phyloP scores from a whole-genome alignment of 2,888 invertebrate species.

The Onthophagus sagittarius region DNA sequence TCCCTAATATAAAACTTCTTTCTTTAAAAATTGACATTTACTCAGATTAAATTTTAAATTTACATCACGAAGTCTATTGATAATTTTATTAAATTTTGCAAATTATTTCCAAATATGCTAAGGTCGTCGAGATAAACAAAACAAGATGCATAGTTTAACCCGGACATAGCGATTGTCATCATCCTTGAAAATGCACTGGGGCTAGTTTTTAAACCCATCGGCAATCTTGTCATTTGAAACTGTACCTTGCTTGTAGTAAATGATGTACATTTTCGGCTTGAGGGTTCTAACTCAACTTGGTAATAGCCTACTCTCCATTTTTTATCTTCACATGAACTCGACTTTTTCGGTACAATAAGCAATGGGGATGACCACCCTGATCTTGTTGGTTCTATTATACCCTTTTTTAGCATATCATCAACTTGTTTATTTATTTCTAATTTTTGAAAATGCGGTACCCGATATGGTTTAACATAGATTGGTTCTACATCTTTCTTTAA shows the following conservation, averaged over 20 bases:
- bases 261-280: constrained; percentile 29
- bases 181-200: constrained; percentile 31
- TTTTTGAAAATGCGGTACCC: constrained; percentile 6
- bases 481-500: constrained; percentile 9
- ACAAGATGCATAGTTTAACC: constrained; percentile 29
- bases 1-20: too few relatives aligned
- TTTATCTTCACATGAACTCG: constrained; percentile 2
- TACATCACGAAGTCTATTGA: too few relatives aligned
- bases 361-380: constrained; percentile 19
- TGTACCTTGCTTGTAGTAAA: constrained; percentile 33
- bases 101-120: too few relatives aligned
- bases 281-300: constrained; percentile 30
- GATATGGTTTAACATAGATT: constrained; percentile 15
- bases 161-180: constrained; percentile 32
- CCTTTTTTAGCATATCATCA: constrained; percentile 7
- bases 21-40: too few relatives aligned
- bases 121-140: constrained; percentile 29
- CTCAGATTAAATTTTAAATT: too few relatives aligned
- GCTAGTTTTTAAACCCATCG: constrained; percentile 34
- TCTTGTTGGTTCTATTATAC: constrained; percentile 16
- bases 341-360: constrained; percentile 12
- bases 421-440: constrained; percentile 6
- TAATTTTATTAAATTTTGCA: too few relatives aligned
- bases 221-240: constrained; percentile 30
- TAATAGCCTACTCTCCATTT: constrained; percentile 30